Evolutionary conservation across 2,888 invertebrate genomes (phyloP).

Genomic region (Tanaodytes sp.): DNA sequence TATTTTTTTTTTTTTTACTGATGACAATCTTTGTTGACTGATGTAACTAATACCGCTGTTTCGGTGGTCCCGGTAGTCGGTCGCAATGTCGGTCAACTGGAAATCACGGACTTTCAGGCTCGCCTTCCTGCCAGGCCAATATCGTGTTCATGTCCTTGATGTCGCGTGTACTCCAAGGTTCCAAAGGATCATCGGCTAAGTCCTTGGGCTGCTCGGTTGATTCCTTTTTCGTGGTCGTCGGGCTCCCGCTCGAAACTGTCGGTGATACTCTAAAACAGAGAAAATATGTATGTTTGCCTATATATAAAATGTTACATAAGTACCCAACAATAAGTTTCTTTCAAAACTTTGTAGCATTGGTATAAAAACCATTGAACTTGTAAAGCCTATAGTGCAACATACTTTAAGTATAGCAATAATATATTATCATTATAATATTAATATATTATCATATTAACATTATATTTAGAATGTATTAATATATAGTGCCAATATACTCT

Average conservation of each 20-base stretch:
- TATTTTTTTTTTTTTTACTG: too few relatives aligned
- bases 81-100: constrained; percentile 23
- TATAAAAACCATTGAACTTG: too few relatives aligned
- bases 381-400: too few relatives aligned
- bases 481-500: too few relatives aligned
- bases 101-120: constrained; percentile 74
- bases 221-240: constrained; percentile 66
- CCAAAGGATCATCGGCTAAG: constrained; percentile 82
- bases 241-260: constrained; percentile 62
- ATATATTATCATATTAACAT: too few relatives aligned
- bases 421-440: too few relatives aligned
- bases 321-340: too few relatives aligned
- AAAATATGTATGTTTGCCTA: too few relatives aligned
- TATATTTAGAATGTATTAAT: too few relatives aligned
- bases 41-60: constrained; percentile 43
- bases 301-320: too few relatives aligned
- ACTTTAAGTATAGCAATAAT: too few relatives aligned
- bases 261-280: constrained; percentile 76
- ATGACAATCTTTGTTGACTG: constrained; percentile 46
- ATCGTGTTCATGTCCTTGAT: constrained; percentile 82
- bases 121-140: constrained; percentile 77
- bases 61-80: constrained; percentile 12
- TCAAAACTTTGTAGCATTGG: too few relatives aligned
- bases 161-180: constrained; percentile 83
- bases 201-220: constrained; percentile 59